Base-by-base conservation (phyloP, 2,113 vertebrate genomes). In the Vimba vimba region DNA sequence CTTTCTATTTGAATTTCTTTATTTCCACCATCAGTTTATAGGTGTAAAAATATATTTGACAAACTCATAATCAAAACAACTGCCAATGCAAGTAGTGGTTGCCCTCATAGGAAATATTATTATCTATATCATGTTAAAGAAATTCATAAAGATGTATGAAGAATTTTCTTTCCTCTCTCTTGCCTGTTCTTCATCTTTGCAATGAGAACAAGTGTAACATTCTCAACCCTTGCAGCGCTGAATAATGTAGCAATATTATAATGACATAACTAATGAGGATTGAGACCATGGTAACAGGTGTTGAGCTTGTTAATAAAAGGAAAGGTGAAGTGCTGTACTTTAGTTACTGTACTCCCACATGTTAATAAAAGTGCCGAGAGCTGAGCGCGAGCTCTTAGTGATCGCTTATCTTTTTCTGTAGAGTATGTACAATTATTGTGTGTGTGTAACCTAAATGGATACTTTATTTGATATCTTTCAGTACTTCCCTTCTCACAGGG, bases 191-290 rank as follows among this genome's bases (percentile, higher is more conserved):
- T n/a, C 10, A n/a, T 23, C 68, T 23, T 36, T 71, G 36, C 33
- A 11, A 21, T 71, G 9, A 43, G 68, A 39, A 5, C 68, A 71
- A 71, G 36, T 39, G 33, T n/a, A 23, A 12, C 36, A 12, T 43
- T 43, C 10, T 71, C 23, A 23, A 71, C 39, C 36, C 68, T 43
- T 71, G 36, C 68, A 43, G 36, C 21, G 23, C 36, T 71, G 36
- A 43, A 43, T 71, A 71, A 43, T 71, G 19, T 43, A 43, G 10
- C 68, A 71, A 6, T 71, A 71, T 71, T 23, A 21, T 71, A 43
- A 71, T 71, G 68, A 71, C 68, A 43, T 43, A 36, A 71, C 19
- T 71, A 71, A 71, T 71, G 36, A 43, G 68, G 68, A 71, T 43
- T 43, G 68, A 71, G 68, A 43, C 33, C 33, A 71, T 43, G 36